Evolutionary conservation across 37 sponge, comb jelly and placozoan species (phyloP), one percentile per base, ranked within the genome.

Genomic region (Aphrocallistes beatrix): DNA sequence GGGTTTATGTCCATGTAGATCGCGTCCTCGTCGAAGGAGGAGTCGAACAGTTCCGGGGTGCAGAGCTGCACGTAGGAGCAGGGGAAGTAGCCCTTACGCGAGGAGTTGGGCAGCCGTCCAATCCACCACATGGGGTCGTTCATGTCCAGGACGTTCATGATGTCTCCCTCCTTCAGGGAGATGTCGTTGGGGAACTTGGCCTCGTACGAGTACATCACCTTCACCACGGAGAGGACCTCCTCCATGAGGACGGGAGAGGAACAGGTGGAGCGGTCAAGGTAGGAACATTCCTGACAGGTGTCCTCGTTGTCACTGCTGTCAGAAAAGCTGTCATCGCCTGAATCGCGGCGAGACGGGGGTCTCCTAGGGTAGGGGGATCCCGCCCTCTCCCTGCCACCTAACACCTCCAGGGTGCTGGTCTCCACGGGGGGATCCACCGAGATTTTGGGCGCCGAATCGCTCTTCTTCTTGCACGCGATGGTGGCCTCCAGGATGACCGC

Each of bases 401-500:
- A 6, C 25, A 3, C 3, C 34, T 60, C 75, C 25, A 60, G 6
- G 25, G 28, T 13, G 34, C 28, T 19, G 6, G 75, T 1, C 75
- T 60, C n/a, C 6, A 6, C 34, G 34, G 75, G 75, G 6, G 75
- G 32, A 19, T 60, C n/a, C 6, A 6, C 34, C 8, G 75, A 13
- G 32, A 60, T 30, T 6, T 19, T 30, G n/a, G 75, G 75, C 25
- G 75, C 34, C 28, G 75, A 32, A 13, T 3, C n/a, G 10, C 28
- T 25, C 75, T 60, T 60, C 75, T 60, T 60, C 75, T 60, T 60
- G 34, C 75, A 60, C 6, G 75, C 75, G 34, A 60, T 60, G 75
- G 28, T 60, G n/a, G 75, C 75, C 34, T 60, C 75, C 32, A 60
- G 75, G 25, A 60, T 60, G 32, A 60, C 28, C 3, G 75, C 75